These are phyloP conservation scores for Caenorhabditis auriculariae DNA, from an alignment of 2,888 invertebrate genomes.

Conservation along the genomic window DNA sequence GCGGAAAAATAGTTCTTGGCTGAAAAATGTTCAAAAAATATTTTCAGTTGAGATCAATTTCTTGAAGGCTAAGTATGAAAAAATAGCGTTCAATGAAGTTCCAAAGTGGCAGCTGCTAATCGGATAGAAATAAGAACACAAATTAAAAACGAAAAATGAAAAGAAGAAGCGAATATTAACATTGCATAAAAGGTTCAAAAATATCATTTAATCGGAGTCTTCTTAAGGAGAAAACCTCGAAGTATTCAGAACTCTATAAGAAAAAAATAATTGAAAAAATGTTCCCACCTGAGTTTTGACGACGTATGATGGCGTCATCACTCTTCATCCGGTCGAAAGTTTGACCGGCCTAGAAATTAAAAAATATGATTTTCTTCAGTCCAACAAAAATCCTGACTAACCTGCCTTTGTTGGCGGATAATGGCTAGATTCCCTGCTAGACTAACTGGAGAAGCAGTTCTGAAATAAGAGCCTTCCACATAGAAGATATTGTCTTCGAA, in stretches of 20 bases:
- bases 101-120: too few relatives aligned
- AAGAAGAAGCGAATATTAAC: not conserved
- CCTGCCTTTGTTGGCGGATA: conserved; percentile 6
- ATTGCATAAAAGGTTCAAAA: not conserved
- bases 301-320: conserved; percentile 28
- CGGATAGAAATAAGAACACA: too few relatives aligned
- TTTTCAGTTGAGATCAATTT: too few relatives aligned
- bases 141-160: not conserved
- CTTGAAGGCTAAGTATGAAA: too few relatives aligned
- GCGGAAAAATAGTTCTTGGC: too few relatives aligned
- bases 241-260: not conserved
- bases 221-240: not conserved
- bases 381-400: not conserved
- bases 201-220: too few relatives aligned
- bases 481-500: not conserved
- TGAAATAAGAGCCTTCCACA: too few relatives aligned
- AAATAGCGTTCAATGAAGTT: too few relatives aligned
- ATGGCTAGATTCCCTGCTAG: conserved; percentile 27
- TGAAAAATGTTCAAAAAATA: too few relatives aligned
- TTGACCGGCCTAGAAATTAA: not conserved
- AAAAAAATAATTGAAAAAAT: not conserved
- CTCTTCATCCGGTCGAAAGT: conserved; percentile 33
- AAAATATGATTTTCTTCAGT: not conserved
- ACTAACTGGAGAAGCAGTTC: conserved; percentile 24
- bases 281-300: conserved; percentile 26